Evolutionary conservation across 1,140 invertebrate species (phyloP).

Genomic region (Leptestheria dahalacensis): DNA sequence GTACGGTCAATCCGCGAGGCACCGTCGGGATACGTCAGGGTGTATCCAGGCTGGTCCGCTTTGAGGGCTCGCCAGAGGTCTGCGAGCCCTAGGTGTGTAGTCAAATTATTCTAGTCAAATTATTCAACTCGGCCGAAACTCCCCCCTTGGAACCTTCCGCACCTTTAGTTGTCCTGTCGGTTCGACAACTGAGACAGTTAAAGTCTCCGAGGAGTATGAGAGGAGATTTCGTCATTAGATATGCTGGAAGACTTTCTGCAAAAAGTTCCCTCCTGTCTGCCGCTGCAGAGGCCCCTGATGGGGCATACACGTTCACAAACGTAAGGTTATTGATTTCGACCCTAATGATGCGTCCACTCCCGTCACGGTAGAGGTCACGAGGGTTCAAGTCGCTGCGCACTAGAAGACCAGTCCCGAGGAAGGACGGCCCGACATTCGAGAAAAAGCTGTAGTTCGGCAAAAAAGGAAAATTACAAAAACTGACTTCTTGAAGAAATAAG

Average conservation of each 20-base stretch:
- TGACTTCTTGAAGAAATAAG: neutral
- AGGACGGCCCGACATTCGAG: neutral
- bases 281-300: neutral
- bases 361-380: neutral
- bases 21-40: neutral
- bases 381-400: neutral
- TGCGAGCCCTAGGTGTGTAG: too few species aligned
- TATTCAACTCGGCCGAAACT: too few species aligned
- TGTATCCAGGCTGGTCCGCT: neutral
- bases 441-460: neutral
- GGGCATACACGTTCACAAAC: neutral
- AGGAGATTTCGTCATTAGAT: neutral
- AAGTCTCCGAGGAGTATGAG: neutral
- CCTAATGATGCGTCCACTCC: neutral
- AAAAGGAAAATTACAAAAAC: neutral
- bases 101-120: too few species aligned
- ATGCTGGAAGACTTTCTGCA: neutral
- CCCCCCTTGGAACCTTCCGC: too few species aligned
- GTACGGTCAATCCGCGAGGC: neutral
- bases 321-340: neutral
- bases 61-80: too few species aligned
- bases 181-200: too few species aligned
- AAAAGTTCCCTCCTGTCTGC: neutral
- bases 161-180: too few species aligned
- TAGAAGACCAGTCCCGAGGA: neutral